A percentile compares a stretch with the other conserved stretches of the same genome.
Evolutionary conservation across 2,113 vertebrate species (phyloP).

Genomic region (Lycaon pictus): DNA sequence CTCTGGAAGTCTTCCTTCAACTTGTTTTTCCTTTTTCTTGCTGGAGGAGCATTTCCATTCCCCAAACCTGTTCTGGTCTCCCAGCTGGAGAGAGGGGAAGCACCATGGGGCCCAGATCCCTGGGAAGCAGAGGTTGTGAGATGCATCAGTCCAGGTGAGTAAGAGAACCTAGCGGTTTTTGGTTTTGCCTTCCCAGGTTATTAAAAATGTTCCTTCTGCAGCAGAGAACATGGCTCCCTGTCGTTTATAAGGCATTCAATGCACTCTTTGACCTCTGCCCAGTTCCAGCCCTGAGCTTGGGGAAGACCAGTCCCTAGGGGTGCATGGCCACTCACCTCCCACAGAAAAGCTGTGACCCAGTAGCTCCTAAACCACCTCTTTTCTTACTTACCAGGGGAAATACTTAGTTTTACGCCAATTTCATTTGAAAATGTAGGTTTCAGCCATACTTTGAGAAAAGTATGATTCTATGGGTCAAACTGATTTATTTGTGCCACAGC

Average conservation of each 20-base stretch:
- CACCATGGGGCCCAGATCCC: neutral
- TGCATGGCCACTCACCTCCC: neutral
- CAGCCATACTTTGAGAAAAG: neutral
- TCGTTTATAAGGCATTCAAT: neutral
- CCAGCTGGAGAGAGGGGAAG: constrained; percentile 63
- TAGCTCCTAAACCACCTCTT: no score
- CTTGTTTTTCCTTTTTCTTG: neutral
- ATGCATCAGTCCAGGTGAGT: constrained; percentile 44
- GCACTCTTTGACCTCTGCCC: neutral
- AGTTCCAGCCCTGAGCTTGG: neutral
- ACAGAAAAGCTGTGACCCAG: neutral
- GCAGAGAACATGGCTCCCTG: neutral
- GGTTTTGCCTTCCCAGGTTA: neutral
- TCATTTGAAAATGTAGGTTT: neutral
- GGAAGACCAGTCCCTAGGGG: neutral
- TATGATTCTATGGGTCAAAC: neutral
- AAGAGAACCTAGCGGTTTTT: neutral
- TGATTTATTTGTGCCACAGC: neutral
- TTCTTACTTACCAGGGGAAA: neutral
- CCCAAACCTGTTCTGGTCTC: constrained; percentile 61
- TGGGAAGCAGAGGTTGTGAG: neutral
- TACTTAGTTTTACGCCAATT: neutral
- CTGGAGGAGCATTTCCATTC: neutral
- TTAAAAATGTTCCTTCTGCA: neutral
- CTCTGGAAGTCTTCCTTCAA: neutral